Evolutionary conservation across 2,113 vertebrate species (phyloP), one percentile per base, ranked within the genome.

Genomic region (Macroglossus sobrinus): DNA sequence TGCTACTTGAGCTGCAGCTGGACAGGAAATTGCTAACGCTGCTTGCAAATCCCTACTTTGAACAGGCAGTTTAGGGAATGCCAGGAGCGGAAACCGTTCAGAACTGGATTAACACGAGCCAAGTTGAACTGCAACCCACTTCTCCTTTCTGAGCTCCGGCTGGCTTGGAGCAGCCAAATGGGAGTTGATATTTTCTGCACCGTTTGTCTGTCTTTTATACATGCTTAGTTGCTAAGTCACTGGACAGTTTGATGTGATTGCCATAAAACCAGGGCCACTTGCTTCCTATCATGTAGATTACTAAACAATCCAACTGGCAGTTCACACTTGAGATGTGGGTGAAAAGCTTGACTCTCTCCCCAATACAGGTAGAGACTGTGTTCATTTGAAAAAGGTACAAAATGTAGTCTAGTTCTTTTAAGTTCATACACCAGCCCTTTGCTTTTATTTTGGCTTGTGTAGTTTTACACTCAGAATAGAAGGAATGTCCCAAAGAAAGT

Each of bases 1-100:
- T 95, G 97, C 98, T 98, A 97, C 98, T 98, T 97, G 97, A 98
- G 98, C 97, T 97, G 98, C 99, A 99, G 99, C 98, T 99, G 98
- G 99, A 99, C 99, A 99, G 99, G 99, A 99, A 99, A 99, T 99
- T 98, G 98, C 98, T 98, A 98, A 98, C 97, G 98, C 98, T 98
- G 98, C 98, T 98, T 98, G 98, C 98, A 99, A 98, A 99, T 99
- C 98, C 98, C 98, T 97, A 98, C 98, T 98, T 99, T 99, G 98
- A 98, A 98, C 98, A 97, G 97, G 78, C 98, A 98, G 98, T 98
- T 97, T 38, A 97, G 98, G 98, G 98, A 98, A 99, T 98, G 98
- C 98, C 98, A 98, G 98, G 98, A 99, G 98, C 98, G 98, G 99
- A 99, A 99, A 99, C 98, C 76, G 97, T 98, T 99, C 97, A 98